These are phyloP conservation scores for Podarcis raffonei DNA, from an alignment of 2,113 vertebrate genomes.

Conservation along the genomic window DNA sequence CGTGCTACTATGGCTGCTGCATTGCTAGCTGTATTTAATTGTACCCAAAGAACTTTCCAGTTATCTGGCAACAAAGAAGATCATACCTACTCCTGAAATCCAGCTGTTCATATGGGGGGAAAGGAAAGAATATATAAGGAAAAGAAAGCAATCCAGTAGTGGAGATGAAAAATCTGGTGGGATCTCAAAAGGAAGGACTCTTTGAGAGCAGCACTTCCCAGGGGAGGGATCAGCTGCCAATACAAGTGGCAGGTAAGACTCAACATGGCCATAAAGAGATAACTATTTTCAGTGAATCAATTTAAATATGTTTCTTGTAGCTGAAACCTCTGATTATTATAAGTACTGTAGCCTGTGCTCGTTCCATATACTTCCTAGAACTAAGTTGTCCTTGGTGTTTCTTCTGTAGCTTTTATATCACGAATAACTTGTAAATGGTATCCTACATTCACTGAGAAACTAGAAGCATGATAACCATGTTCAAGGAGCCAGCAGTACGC, in stretches of 20 bases:
- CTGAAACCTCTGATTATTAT: constrained; percentile 56
- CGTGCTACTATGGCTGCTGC: constrained; percentile 58
- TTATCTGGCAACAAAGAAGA: constrained; percentile 65
- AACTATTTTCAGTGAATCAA: constrained; percentile 60
- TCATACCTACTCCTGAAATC: constrained; percentile 55
- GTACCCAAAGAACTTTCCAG: constrained; percentile 67
- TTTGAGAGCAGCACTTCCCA: constrained; percentile 72
- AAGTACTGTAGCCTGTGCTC: constrained; percentile 44
- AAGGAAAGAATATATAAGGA: constrained; percentile 66
- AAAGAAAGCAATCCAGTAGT: constrained; percentile 68
- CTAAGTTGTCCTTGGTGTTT: constrained; percentile 21
- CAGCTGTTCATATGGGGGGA: constrained; percentile 67
- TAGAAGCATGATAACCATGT: constrained; percentile 13
- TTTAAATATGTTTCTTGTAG: constrained; percentile 61
- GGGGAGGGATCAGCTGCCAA: constrained; percentile 75
- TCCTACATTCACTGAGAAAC: constrained; percentile 30
- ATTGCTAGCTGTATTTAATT: constrained; percentile 64
- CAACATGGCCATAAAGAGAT: constrained; percentile 61
- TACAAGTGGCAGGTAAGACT: constrained; percentile 74
- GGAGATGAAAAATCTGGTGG: constrained; percentile 73
- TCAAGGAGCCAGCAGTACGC: constrained; percentile 41
- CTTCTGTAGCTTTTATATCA: constrained; percentile 42
- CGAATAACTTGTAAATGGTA: neutral
- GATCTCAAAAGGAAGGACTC: constrained; percentile 72
- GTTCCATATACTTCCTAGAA: constrained; percentile 63